Base-by-base conservation (phyloP, 2,797 vertebrate species). In the Nannoperca obscura region DNA sequence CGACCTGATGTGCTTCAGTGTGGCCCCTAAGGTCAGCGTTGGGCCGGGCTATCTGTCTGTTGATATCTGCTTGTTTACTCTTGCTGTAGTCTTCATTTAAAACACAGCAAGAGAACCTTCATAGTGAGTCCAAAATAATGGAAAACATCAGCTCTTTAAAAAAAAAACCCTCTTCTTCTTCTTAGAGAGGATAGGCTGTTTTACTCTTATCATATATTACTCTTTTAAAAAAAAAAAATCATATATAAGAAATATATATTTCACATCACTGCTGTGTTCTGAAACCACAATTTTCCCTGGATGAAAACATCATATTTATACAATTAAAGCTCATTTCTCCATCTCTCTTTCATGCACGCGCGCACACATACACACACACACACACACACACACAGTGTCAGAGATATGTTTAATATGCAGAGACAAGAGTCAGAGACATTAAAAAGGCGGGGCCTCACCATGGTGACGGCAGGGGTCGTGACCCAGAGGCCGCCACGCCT, bases 371-470 rank as follows among this genome's bases (percentile, higher is more conserved):
- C 34, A 78, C 24, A 27, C 24, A 78, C 30, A 46, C 55, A 53
- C 13, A 55, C 34, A 68, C 47, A 36, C 46, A 52, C 19, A 59
- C 52, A 40, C 34, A 78, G 32, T 34, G 34, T 36, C 47, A 62
- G 22, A 76, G 49, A 82, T 73, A 40, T 58, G 75, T 86, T 92
- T 85, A 87, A 88, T 90, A 90, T 88, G 88, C 86, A 89, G 72
- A 78, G 82, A 92, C 88, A 85, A 79, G 78, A 88, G 74, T 60
- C 78, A 67, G 74, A 72, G 67, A 86, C 88, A 84, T 91, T 85
- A 89, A 89, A 76, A 84, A 89, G 92, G 92, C 60, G 87, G 90
- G 79, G 84, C 84, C 83, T 93, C 75, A 70, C 91, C 86, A 84
- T 93, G 84, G 92, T 74, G 76, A 92, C 67, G 38, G 76, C 73